Evolutionary conservation across 1,140 invertebrate genomes (phyloP), one percentile per base, ranked within the genome.

Genomic region (Sipha flava): DNA sequence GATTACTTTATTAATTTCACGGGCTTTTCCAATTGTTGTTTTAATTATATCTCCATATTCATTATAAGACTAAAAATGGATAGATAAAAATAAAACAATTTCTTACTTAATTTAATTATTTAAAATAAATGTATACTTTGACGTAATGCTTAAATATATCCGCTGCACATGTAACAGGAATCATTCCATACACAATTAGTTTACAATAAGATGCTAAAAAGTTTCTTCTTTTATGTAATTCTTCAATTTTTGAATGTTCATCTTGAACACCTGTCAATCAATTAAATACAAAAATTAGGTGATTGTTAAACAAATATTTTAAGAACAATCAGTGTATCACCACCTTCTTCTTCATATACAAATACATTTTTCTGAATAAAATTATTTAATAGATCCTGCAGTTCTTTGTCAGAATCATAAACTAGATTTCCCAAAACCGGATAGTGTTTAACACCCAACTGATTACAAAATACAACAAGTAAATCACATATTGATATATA

Each of bases 1-100:
- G 84, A 94, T 93, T 0, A 96, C 92, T 88, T 98, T 98, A 87
- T 98, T 98, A 68, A 99, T 98, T 86, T 99, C 98, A 81, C 97
- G 88, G 1, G 95, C 95, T 87, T 98, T 99, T 73, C 94, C 93
- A 82, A 99, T 87, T 1, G 97, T 98, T 14, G 94, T 92, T 88
- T 99, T 99, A 73, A 99, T 98, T 75, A 99, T 99, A 86, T 99
- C 98, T n/a, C 98, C 98, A 88, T 98, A 99, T 86, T 99, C 96
- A 85, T 97, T 97, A 85, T 98, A 98, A 85, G 95, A 98, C 91
- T 95, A 85, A 62, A 86, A 85, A 81, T 83, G 86, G 84, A 37
- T n/a, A 77, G 81, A 59, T 34, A 34, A 64, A 12, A 66, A 14
- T 0, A 66, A 23, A 26, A 9, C 2, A 66, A 43, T 43, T 43